A percentile compares a stretch with the other conserved stretches of the same genome.
These are phyloP conservation scores for Harpalus rubripes DNA, from an alignment of 2,888 invertebrate species.

Conservation along the genomic window DNA sequence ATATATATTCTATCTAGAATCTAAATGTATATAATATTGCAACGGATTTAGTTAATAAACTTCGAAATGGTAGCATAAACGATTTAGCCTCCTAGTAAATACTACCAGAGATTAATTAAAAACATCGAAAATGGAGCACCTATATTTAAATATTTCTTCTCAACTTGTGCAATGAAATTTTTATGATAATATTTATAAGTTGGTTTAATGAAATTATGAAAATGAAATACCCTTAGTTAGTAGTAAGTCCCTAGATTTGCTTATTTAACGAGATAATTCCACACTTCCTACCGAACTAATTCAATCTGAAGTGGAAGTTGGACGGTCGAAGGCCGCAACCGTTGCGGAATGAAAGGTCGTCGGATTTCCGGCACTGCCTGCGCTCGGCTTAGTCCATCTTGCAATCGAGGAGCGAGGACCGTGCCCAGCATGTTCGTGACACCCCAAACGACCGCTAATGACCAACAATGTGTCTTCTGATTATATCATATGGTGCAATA, in stretches of 20 bases:
- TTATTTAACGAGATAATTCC: conserved; percentile 6
- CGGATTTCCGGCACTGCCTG: conserved; percentile 9
- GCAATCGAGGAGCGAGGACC: conserved; percentile 6
- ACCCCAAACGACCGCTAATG: conserved; percentile 65
- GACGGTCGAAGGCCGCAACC: not conserved
- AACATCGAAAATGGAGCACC: too few relatives aligned
- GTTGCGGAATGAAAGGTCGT: conserved; percentile 19
- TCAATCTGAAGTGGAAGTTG: not conserved
- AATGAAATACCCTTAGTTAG: not conserved
- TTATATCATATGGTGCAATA: conserved; percentile 62
- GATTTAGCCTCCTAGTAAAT: too few relatives aligned
- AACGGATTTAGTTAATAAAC: too few relatives aligned
- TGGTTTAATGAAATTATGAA: conserved; percentile 1
- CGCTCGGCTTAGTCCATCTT: conserved; percentile 8
- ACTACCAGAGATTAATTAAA: too few relatives aligned
- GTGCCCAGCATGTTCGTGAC: conserved; percentile 61
- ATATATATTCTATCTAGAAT: too few relatives aligned
- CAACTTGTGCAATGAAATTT: too few relatives aligned
- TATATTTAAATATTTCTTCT: too few relatives aligned
- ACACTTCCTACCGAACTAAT: not conserved
- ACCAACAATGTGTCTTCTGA: conserved; percentile 65
- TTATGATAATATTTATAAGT: not conserved
- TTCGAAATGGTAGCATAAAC: too few relatives aligned
- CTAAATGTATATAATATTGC: too few relatives aligned
- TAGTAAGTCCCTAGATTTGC: conserved; percentile 11